Base-by-base conservation (phyloP, 2,113 vertebrate genomes). In the Arizona elegans region DNA sequence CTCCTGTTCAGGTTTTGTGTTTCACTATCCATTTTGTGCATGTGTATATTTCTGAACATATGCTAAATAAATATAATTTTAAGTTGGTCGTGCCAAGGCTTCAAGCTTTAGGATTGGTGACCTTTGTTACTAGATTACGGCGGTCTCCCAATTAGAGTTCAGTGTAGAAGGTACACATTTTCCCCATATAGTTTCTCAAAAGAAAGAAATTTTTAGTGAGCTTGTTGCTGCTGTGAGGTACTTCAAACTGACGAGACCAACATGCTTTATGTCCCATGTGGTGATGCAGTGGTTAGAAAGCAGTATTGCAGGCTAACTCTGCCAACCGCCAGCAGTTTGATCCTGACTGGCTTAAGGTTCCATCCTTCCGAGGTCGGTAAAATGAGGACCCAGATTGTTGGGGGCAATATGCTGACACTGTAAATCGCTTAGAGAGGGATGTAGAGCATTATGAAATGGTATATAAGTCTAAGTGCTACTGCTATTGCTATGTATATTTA, bases 1-100 rank as follows among this genome's bases (percentile, higher is more conserved):
- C 95, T 95, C 93, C 96, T 96, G 95, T 94, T 94, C 90, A 91
- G 94, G 95, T 96, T 55, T 97, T 97, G 94, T 93, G 62, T 97
- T 97, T 97, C 96, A 70, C 17, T 62, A 91, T 94, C 90, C 90
- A 91, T 90, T 92, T 86, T 86, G 29, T 52, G 43, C 33, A 43
- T 81, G 8, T 81, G 33, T 43, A 19, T 29, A 33, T 52, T 17
- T 24, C 33, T 85, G 24, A 21, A n/a, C 38, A 8, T 26, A 55
- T 38, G 26, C 8, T 91, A 81, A 86, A 38, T 86, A 91, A 86
- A 58, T 81, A 85, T 86, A 29, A 29, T 26, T 53, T 24, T 65
- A 19, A 15, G 9, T 24, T 0, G 19, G 9, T 38, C 17, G 1
- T 43, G 75, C 75, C 75, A 38, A 81, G 75, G 8, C 17, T 43